These are phyloP conservation scores for Carabus problematicus DNA, from an alignment of 2,888 invertebrate species.

Conservation along the genomic window DNA sequence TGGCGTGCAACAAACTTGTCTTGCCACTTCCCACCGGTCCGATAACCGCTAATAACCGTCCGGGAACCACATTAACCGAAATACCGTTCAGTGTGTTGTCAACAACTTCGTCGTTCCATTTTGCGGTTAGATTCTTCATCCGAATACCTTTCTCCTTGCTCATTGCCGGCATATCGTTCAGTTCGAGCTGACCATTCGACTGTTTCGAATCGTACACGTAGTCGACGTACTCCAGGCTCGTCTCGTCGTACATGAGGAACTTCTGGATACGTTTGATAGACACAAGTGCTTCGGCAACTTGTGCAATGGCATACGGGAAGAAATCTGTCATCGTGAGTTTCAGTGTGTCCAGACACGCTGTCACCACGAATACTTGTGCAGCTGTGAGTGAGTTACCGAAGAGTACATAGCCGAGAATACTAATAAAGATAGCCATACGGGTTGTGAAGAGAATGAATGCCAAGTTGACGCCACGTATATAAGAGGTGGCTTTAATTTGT, in stretches of 20 bases:
- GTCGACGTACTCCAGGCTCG: constrained; percentile 47
- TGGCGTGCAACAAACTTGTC: constrained; percentile 67
- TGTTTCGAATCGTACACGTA: constrained; percentile 35
- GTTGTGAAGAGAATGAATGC: constrained; percentile 74
- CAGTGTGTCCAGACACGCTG: constrained; percentile 76
- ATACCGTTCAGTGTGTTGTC: constrained; percentile 61
- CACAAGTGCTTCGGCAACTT: constrained; percentile 68
- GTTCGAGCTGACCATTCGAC: constrained; percentile 51
- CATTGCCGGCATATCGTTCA: constrained; percentile 56
- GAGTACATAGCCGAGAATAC: constrained; percentile 69
- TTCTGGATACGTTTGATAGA: constrained; percentile 66
- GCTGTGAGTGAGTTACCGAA: constrained; percentile 69
- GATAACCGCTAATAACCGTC: constrained; percentile 69
- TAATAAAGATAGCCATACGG: constrained; percentile 74
- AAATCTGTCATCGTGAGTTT: constrained; percentile 77
- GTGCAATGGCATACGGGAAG: constrained; percentile 72
- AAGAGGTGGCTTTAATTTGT: constrained; percentile 59
- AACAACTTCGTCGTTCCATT: constrained; percentile 61
- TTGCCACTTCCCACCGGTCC: constrained; percentile 78
- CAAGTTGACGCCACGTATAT: constrained; percentile 64
- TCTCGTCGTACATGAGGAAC: constrained; percentile 70
- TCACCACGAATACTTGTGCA: constrained; percentile 75
- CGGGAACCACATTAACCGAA: constrained; percentile 59
- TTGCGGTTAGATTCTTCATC: constrained; percentile 61
- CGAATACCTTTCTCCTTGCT: constrained; percentile 54